Base-by-base conservation (phyloP, 2,797 vertebrate species). In the Enteromius trimaculatus region DNA sequence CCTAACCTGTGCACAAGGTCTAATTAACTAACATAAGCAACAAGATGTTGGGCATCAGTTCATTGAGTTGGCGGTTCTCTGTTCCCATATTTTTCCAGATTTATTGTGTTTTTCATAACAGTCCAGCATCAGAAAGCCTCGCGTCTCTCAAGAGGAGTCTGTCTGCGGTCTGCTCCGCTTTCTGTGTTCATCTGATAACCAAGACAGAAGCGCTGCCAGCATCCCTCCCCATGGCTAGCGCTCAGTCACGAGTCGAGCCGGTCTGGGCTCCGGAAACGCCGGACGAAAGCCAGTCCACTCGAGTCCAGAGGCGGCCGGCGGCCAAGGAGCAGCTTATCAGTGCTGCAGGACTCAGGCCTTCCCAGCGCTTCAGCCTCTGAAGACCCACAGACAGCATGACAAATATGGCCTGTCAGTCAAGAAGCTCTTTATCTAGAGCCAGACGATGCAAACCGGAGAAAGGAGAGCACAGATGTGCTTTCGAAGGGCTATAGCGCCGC, bases 101-200 rank as follows among this genome's bases (percentile, higher is more conserved):
- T 76, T 23, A 7, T 76, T 26, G 19, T 14, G 44, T 47, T 42
- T 6, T 42, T 19, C 29, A 42, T 77, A 21, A 47, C 60, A 76
- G 47, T 34, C 62, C 62, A 65, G 49, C 47, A 29, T 76, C 17
- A 55, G 31, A 76, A 53, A 66, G 49, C 60, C 3, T 37, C 4
- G 23, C 19, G 2, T 64, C 79, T 72, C 71, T 66, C 58, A 10
- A 82, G 62, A 58, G 80, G 9, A 16, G 1, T 66, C 44, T 0
- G 47, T 68, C 47, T 76, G 44, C 17, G 58, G 60, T 62, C 49
- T 71, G 31, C 53, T 77, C 78, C 37, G n/a, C 42, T 81, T 71
- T 76, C 65, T 77, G 72, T 31, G 65, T 77, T 87, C 29, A 79
- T 79, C 77, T 83, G 83, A 87, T 82, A 49, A 70, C 58, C 62